Evolutionary conservation across 2,888 invertebrate species (phyloP), one percentile per base, ranked within the genome.

Genomic region (Caenorhabditis doughertyi): DNA sequence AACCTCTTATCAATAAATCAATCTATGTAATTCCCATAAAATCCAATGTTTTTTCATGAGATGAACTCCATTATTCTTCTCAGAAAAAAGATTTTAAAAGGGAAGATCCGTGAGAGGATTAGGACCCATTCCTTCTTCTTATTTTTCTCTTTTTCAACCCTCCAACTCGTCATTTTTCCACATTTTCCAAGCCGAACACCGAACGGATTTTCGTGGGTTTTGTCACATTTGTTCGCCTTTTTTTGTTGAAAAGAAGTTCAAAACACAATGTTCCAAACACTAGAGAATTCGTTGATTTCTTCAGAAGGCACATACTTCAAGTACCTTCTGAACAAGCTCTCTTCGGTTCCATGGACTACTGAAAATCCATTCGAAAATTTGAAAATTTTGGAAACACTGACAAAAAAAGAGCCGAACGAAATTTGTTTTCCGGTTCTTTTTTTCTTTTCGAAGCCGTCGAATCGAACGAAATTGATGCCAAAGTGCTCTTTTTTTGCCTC

Each of bases 381-480:
- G 9, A 39, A 27, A n/a, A n/a, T n/a, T n/a, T 25, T 44, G 27
- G 62, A 62, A 62, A 62, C 42, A 44, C 44, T 58, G 58, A 39
- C 53, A 55, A 42, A 56, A 56, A 44, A 44, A 25, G n/a, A 60
- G 11, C 11, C 1, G 16, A 62, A 62, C 62, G 21, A 44, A 62
- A 44, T 62, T 62, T 62, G 62, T 62, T 62, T 62, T 42, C 42
- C 62, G 42, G 62, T 23, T 68, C 55, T 53, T 64, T 29, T 25
- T n/a, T 9, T 42, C 23, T 32, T 55, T 62, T 62, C 25, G 44
- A 62, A 62, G 27, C 44, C 44, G 62, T n/a, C 62, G 44, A 62
- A 62, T 62, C 62, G 62, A 62, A 62, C 62, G 62, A 62, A 62
- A 62, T 62, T 62, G 62, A 44, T 27, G 62, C 62, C 62, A 53